Evolutionary conservation across 2,113 vertebrate species (phyloP).

Genomic region (Etheostoma cragini): DNA sequence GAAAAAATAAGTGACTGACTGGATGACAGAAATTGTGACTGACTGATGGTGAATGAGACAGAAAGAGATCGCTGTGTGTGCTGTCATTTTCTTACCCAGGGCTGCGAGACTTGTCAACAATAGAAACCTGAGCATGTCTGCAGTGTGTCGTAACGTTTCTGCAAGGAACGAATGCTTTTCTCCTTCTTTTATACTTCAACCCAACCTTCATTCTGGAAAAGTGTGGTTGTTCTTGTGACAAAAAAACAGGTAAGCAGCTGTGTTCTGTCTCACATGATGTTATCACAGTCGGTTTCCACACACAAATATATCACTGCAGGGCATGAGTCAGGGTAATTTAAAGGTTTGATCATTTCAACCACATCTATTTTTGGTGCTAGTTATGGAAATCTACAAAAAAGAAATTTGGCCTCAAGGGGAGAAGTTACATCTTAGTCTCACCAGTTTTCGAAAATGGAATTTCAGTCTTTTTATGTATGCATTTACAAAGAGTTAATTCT

Average conservation of each 20-base stretch:
- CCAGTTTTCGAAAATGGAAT: background rate
- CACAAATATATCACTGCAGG: conserved; percentile 2
- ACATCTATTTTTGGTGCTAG: background rate
- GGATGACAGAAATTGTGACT: conserved; percentile 18
- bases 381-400: background rate
- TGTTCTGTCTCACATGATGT: conserved; percentile 57
- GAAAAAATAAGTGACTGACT: conserved; percentile 3
- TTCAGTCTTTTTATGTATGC: background rate
- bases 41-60: conserved; percentile 13
- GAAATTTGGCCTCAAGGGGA: background rate
- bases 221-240: conserved; percentile 16
- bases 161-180: background rate
- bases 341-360: background rate
- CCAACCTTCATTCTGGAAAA: conserved; percentile 51
- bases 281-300: conserved; percentile 40
- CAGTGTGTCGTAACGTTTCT: conserved; percentile 40
- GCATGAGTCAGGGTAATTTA: conserved; percentile 13
- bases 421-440: background rate
- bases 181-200: conserved; percentile 65
- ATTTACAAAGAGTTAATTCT: background rate
- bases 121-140: conserved; percentile 85
- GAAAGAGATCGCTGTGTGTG: conserved; percentile 18
- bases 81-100: conserved; percentile 67
- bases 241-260: conserved; percentile 56
- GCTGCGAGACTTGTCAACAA: conserved; percentile 76